Base-by-base conservation (phyloP, 2,113 vertebrate genomes). In the Hylia prasina region DNA sequence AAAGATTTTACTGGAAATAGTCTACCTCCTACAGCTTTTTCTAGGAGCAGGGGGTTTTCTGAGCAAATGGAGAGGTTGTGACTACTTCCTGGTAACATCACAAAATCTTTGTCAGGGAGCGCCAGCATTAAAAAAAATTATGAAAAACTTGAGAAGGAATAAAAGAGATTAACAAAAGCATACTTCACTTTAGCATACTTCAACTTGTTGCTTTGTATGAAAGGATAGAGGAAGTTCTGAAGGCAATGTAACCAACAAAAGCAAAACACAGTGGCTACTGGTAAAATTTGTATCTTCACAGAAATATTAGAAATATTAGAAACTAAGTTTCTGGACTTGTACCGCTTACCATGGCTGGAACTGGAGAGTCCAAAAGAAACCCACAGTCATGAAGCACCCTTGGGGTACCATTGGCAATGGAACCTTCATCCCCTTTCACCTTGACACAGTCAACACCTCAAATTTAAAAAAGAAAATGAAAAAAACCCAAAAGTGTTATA, bases 371-470 rank as follows among this genome's bases (percentile, higher is more conserved):
- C n/a, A n/a, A 77, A 77, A 88, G 11, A 88, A 69, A 88, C 63
- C 23, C 47, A 39, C 4, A 45, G 23, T 50, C 58, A 90, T 11
- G 17, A 77, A 58, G 11, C 23, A 39, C 11, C 19, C 30, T 15
- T 65, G 47, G 22, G 56, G 12, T 21, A 77, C 0, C 0, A 56
- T 9, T 2, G 6, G 44, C n/a, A 66, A 30, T 0, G 2, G 39
- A 92, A 63, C 23, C 10, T 61, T 58, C 16, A 54, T 33, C 12
- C 3, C 7, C 19, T 78, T 83, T 71, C 48, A 66, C 11, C 12
- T 61, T 44, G 15, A 33, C 54, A 57, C 1, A 77, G 35, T 21
- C 24, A 37, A 40, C 9, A 53, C 7, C 7, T 40, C 13, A 51
- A 75, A 10, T 40, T 28, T 7, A 15, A 60, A 22, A 13, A 27